These are phyloP conservation scores for Psittacula echo DNA, from an alignment of 2,797 vertebrate species.

Conservation along the genomic window DNA sequence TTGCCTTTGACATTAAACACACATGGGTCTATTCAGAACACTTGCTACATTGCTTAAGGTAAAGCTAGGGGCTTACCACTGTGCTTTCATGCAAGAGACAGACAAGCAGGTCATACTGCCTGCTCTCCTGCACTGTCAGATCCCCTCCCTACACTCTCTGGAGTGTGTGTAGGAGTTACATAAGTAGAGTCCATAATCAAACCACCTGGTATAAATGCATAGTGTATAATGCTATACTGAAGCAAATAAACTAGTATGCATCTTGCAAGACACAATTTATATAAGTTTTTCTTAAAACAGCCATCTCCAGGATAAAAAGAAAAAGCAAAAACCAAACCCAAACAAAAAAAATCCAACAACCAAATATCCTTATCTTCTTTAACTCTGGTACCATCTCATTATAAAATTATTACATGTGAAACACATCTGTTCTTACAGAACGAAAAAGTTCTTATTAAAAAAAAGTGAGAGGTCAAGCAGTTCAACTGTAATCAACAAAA, in stretches of 20 bases:
- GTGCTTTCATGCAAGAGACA: neutral
- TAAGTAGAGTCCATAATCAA: neutral
- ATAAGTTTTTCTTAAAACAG: neutral
- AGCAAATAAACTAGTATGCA: neutral
- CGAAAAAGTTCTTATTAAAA: neutral
- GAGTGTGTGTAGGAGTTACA: neutral
- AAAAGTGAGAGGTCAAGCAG: neutral
- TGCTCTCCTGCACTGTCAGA: neutral
- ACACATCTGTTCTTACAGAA: neutral
- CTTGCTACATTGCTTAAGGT: neutral
- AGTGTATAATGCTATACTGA: neutral
- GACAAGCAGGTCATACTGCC: neutral
- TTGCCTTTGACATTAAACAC: neutral
- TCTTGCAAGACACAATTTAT: neutral
- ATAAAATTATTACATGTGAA: neutral
- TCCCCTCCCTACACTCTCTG: neutral
- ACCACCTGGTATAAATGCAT: neutral
- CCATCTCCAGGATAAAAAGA: neutral
- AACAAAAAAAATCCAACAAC: neutral
- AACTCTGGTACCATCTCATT: neutral
- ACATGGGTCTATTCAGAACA: neutral
- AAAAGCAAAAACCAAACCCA: no score
- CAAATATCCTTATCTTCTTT: neutral
- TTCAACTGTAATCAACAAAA: neutral
- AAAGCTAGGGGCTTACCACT: neutral